Evolutionary conservation across 1,140 invertebrate species (phyloP).

Genomic region (Rhopalosiphum padi): DNA sequence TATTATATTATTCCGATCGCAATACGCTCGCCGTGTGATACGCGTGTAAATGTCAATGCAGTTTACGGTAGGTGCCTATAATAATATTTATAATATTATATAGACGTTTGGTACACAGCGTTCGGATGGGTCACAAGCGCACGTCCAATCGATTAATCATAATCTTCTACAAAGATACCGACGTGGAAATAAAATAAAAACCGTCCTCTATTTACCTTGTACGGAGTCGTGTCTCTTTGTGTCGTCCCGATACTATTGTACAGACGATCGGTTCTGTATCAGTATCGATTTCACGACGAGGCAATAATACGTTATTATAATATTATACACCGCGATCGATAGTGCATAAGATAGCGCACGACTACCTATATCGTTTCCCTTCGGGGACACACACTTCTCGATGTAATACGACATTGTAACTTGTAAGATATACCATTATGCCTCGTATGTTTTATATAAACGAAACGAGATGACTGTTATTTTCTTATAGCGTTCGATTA

Average conservation of each 20-base stretch:
- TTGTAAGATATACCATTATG: not conserved
- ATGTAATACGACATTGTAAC: not conserved
- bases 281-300: conserved; percentile 14
- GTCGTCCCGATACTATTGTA: not conserved
- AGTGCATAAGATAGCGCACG: not conserved
- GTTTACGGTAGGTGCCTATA: not conserved
- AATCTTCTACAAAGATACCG: not conserved
- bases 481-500: not conserved
- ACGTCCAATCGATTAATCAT: conserved; percentile 48
- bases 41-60: conserved; percentile 28
- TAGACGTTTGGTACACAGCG: not conserved
- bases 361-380: conserved; percentile 6
- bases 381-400: not conserved
- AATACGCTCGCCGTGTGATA: not conserved
- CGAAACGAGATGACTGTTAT: not conserved
- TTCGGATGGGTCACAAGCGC: not conserved
- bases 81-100: not conserved
- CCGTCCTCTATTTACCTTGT: not conserved
- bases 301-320: not conserved
- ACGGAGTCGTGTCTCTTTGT: not conserved
- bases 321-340: not conserved
- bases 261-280: not conserved
- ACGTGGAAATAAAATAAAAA: not conserved
- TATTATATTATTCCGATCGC: not conserved
- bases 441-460: not conserved